phyloP scores from a whole-genome alignment of 2,113 vertebrate genomes.

The Sinocyclocheilus grahami region DNA sequence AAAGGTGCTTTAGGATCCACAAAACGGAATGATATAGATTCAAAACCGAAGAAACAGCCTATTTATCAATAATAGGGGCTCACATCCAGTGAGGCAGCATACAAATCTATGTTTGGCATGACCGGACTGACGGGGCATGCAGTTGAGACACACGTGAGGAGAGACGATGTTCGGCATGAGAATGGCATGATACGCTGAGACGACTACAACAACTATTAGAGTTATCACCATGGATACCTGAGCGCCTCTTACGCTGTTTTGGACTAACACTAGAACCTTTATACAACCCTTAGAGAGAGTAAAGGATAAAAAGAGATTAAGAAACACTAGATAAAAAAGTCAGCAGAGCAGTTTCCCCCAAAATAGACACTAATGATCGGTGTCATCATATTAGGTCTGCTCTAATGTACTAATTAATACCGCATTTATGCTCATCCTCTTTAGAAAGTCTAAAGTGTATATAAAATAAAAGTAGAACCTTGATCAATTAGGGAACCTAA shows the following conservation, averaged over 20 bases:
- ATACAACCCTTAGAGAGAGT: constrained; percentile 80
- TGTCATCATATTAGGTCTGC: neutral
- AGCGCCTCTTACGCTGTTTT: constrained; percentile 82
- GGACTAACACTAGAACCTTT: constrained; percentile 82
- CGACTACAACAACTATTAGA: constrained; percentile 44
- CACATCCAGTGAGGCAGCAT: constrained; percentile 69
- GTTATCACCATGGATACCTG: constrained; percentile 72
- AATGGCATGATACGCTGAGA: constrained; percentile 1
- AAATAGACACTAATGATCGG: neutral
- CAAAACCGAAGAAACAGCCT: neutral
- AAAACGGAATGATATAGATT: neutral
- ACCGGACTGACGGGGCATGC: constrained; percentile 69
- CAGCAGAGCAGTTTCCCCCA: too few species aligned
- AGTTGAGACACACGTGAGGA: constrained; percentile 64
- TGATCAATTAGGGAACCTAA: neutral
- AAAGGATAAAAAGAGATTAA: constrained; percentile 74
- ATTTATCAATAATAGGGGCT: neutral
- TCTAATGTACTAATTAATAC: neutral
- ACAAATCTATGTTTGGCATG: constrained; percentile 73
- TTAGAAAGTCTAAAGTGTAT: neutral
- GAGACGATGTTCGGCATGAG: constrained; percentile 66
- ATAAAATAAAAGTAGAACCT: neutral
- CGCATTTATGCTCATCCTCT: neutral
- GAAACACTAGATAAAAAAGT: constrained; percentile 45
- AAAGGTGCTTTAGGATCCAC: neutral